These are phyloP conservation scores for Octopus sinensis DNA, from an alignment of 1,140 invertebrate genomes.

Conservation along the genomic window DNA sequence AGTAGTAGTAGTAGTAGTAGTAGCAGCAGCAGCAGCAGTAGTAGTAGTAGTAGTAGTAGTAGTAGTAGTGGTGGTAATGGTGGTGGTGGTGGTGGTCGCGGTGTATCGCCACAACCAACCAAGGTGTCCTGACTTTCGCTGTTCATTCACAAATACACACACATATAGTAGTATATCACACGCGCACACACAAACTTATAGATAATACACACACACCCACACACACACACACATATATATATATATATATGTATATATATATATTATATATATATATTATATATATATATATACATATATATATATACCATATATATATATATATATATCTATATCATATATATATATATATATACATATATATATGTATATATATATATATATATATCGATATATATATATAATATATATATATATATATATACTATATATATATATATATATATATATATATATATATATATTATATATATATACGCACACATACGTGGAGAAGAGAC, in stretches of 20 bases:
- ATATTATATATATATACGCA: not conserved
- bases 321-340: too few relatives aligned
- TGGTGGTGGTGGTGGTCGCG: not conserved
- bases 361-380: too few relatives aligned
- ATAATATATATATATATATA: too few relatives aligned
- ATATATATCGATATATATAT: not conserved
- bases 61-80: not conserved
- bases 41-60: not conserved
- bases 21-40: not conserved
- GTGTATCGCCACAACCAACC: not conserved
- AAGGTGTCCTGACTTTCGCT: not conserved
- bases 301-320: too few relatives aligned
- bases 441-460: not conserved
- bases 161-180: not conserved
- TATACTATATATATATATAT: slow-evolving; percentile 5
- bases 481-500: not conserved
- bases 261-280: not conserved
- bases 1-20: too few relatives aligned
- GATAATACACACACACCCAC: not conserved
- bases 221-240: not conserved
- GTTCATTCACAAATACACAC: not conserved
- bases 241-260: not conserved
- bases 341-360: too few relatives aligned
- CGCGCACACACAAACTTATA: not conserved
- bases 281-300: too few relatives aligned